These are phyloP conservation scores for Ailurus styani DNA, from an alignment of 2,113 vertebrate species.

Conservation along the genomic window DNA sequence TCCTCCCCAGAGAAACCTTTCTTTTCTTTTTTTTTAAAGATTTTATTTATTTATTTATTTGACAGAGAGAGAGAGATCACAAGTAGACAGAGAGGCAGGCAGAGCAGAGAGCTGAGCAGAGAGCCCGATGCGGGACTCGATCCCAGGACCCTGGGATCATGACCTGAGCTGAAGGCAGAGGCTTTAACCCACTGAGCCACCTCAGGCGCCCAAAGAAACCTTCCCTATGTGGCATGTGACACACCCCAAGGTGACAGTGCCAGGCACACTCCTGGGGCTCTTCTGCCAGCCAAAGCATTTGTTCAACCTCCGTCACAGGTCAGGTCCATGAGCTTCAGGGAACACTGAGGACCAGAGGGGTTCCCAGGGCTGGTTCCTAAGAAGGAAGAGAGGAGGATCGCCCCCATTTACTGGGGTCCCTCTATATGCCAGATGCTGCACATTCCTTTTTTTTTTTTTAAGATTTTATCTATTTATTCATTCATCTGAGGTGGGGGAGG, in stretches of 20 bases:
- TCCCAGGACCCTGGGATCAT: no score
- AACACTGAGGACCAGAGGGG: background rate
- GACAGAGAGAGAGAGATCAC: no score
- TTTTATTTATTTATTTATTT: no score
- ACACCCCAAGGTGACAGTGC: background rate
- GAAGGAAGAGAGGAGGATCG: background rate
- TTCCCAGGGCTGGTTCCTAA: background rate
- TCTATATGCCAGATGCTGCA: background rate
- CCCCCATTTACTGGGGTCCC: background rate
- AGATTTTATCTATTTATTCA: background rate
- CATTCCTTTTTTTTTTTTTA: background rate
- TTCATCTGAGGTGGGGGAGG: background rate
- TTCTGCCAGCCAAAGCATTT: background rate
- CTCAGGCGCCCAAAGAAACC: background rate
- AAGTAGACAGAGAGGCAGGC: no score
- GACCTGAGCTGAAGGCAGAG: no score
- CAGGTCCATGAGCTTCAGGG: background rate
- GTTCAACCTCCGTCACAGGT: background rate
- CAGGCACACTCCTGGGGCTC: background rate
- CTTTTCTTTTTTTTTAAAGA: no score
- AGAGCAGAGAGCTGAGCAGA: no score
- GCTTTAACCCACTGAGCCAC: no score
- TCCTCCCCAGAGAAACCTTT: background rate
- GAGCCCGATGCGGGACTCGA: no score
- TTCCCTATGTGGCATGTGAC: background rate